phyloP scores from a whole-genome alignment of 2,113 vertebrate genomes.

The Microcebus lehilahytsara region DNA sequence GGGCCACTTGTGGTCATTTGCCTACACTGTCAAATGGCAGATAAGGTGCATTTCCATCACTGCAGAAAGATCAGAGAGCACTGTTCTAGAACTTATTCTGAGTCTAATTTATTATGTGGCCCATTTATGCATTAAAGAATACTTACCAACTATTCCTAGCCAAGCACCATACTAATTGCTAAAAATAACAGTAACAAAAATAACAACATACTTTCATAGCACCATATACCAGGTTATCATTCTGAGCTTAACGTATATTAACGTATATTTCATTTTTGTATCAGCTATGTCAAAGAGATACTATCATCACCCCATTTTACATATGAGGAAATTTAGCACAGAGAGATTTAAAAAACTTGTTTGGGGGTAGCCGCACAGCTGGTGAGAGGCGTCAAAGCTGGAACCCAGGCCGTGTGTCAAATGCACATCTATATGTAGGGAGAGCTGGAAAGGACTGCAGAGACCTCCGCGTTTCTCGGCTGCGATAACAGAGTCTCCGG shows the following conservation, averaged over 20 bases:
- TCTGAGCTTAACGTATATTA: neutral
- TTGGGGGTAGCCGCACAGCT: neutral
- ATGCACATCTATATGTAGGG: neutral
- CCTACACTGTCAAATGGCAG: neutral
- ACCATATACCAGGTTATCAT: neutral
- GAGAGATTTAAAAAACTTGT: neutral
- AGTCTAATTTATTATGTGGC: neutral
- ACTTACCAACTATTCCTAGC: neutral
- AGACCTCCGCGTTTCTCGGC: neutral
- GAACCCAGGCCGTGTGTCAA: neutral
- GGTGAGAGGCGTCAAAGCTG: neutral
- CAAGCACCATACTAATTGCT: neutral
- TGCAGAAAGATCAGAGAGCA: neutral
- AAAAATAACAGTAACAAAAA: neutral
- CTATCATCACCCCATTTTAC: neutral
- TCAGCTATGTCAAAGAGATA: neutral
- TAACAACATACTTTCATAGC: neutral
- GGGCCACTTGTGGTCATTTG: neutral
- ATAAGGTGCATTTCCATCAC: accelerated
- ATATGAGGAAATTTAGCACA: neutral
- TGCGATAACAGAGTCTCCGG: neutral
- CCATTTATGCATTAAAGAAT: neutral
- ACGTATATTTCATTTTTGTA: neutral
- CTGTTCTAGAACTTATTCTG: neutral
- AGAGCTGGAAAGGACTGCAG: neutral